phyloP scores from a whole-genome alignment of 2,888 invertebrate genomes.

The Mythimna vitellina region DNA sequence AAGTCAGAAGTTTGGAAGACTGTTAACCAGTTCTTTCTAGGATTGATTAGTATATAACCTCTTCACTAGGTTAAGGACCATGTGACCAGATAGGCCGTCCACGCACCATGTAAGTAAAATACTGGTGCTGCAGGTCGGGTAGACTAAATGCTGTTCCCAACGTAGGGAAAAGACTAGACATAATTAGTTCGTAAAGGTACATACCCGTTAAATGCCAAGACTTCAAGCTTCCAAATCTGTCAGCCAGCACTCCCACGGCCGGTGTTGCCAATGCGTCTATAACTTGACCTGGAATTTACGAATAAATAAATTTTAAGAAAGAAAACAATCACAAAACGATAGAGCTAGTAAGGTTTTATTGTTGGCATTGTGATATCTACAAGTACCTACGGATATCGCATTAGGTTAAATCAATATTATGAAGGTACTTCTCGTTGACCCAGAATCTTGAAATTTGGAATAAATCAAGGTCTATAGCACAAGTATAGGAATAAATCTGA shows the following conservation, averaged over 20 bases:
- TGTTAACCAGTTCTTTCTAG: not conserved
- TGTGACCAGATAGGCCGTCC: no score
- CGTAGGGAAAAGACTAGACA: not conserved
- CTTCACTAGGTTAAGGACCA: not conserved
- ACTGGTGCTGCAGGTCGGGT: no score
- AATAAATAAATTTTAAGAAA: conserved; percentile 2
- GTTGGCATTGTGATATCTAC: not conserved
- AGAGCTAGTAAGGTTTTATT: not conserved
- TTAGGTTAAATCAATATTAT: not conserved
- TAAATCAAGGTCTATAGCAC: no score
- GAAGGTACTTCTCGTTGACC: no score
- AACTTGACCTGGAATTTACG: conserved; percentile 92
- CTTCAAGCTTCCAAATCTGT: conserved; percentile 94
- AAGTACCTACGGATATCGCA: not conserved
- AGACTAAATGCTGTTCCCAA: not conserved
- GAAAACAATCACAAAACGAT: not conserved
- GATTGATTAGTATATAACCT: not conserved
- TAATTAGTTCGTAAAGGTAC: conserved; percentile 40
- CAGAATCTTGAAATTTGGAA: no score
- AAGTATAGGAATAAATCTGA: no score
- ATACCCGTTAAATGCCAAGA: conserved; percentile 96
- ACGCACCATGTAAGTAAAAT: not conserved
- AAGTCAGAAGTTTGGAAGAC: not conserved
- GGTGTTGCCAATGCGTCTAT: conserved; percentile 97
- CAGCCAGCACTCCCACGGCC: conserved; percentile 95